Evolutionary conservation across 92 coral and sea anemone species (phyloP).

Genomic region (Nematostella vectensis): DNA sequence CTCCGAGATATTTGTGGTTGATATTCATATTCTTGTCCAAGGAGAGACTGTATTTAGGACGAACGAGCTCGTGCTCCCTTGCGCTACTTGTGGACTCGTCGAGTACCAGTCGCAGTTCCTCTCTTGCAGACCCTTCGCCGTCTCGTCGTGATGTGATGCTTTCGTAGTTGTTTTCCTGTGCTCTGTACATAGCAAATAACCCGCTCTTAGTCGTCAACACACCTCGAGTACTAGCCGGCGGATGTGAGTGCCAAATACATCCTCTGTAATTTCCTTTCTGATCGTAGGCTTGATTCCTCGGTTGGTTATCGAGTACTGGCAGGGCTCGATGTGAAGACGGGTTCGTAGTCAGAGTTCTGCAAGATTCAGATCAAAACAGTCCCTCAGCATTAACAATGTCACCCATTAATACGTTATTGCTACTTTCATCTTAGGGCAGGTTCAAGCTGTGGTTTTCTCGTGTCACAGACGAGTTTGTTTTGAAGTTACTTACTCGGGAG

Average conservation of each 20-base stretch:
- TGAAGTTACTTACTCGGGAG: not conserved
- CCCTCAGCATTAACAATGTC: not conserved
- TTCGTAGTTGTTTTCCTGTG: conserved; percentile 12
- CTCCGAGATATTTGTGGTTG: conserved; percentile 7
- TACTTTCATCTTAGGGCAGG: not conserved
- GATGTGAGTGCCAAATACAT: not conserved
- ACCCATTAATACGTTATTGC: not conserved
- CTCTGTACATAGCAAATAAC: conserved; percentile 1
- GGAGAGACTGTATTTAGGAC: conserved; percentile 20
- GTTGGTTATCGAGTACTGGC: not conserved
- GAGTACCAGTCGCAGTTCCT: not conserved
- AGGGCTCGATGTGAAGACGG: not conserved
- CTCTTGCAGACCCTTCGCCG: not conserved
- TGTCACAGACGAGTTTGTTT: not conserved
- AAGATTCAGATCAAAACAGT: not conserved
- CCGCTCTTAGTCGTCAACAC: not conserved
- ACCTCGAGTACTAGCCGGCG: conserved; percentile 22
- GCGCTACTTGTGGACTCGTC: not conserved
- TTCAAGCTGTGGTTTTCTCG: not conserved
- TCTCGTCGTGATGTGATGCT: conserved; percentile 1
- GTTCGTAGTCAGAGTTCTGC: not conserved
- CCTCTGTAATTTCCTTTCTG: not conserved
- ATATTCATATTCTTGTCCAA: conserved; percentile 11
- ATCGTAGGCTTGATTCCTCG: not conserved
- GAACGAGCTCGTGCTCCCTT: conserved; percentile 17